phyloP scores from a whole-genome alignment of 2,113 vertebrate species.

The Coreoperca whiteheadi region DNA sequence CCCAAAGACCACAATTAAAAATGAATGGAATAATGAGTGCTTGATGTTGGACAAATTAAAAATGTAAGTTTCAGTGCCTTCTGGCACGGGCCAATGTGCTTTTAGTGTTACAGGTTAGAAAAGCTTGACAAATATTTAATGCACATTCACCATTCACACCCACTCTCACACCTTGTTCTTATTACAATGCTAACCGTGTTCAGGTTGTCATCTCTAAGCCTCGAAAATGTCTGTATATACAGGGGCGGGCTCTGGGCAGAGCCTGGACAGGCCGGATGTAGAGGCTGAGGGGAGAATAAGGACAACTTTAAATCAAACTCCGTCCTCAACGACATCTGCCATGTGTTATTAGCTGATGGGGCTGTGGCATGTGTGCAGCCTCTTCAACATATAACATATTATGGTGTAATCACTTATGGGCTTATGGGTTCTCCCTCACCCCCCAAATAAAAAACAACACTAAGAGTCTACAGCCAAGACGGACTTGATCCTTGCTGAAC shows the following conservation, averaged over 20 bases:
- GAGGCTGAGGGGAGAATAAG: background rate
- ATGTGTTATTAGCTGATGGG: background rate
- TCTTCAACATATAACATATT: background rate
- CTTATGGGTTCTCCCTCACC: background rate
- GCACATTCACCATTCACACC: background rate
- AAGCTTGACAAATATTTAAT: background rate
- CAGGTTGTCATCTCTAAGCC: slow-evolving; percentile 6
- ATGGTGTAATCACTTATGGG: background rate
- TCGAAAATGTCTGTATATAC: background rate
- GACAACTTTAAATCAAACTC: background rate
- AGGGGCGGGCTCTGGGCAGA: background rate
- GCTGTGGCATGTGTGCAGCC: background rate
- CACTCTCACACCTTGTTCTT: background rate
- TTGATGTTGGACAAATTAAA: background rate
- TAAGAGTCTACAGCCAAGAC: background rate
- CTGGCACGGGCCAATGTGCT: background rate
- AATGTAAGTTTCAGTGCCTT: background rate
- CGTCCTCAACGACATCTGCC: background rate
- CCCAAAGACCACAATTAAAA: background rate
- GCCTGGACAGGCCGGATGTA: background rate
- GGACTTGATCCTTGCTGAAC: background rate
- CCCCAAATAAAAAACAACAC: too few relatives aligned
- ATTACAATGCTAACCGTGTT: slow-evolving; percentile 4
- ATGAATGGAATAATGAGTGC: background rate
- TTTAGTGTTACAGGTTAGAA: background rate